Conservation (phyloP, 2,113 vertebrate genomes). For the Oncorhynchus masou region DNA sequence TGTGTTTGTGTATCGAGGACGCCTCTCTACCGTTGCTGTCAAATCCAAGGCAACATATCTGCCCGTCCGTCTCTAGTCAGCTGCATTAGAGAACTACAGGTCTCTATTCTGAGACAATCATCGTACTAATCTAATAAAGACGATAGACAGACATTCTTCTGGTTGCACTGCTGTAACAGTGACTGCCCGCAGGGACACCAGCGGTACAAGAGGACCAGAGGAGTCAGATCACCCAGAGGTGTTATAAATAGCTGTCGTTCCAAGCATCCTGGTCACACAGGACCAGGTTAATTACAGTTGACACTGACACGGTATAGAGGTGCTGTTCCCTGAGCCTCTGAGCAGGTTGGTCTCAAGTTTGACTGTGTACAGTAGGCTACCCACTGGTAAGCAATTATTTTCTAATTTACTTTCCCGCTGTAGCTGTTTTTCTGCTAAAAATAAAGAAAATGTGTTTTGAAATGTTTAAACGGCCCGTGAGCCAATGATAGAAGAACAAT, state of each 20-base stretch:
- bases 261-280: slow-evolving; percentile 27
- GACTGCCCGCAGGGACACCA: neutral
- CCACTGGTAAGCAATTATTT: slow-evolving; percentile 24
- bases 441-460: neutral
- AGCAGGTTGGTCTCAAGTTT: slow-evolving; percentile 20
- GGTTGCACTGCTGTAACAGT: neutral
- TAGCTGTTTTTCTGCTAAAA: neutral
- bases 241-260: slow-evolving; percentile 33
- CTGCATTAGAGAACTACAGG: too few species aligned
- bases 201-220: neutral
- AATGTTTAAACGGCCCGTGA: neutral
- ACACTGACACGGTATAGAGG: slow-evolving; percentile 29
- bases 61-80: too few species aligned
- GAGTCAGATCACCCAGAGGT: neutral
- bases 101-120: neutral
- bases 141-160: neutral
- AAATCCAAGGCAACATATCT: neutral
- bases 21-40: neutral
- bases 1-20: neutral
- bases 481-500: neutral
- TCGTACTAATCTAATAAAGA: neutral
- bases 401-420: neutral
- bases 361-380: slow-evolving; percentile 3
- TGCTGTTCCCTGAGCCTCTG: slow-evolving; percentile 15
- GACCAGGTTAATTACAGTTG: slow-evolving; percentile 40